phyloP scores from a whole-genome alignment of 1,140 invertebrate genomes.

The Euura lappo region DNA sequence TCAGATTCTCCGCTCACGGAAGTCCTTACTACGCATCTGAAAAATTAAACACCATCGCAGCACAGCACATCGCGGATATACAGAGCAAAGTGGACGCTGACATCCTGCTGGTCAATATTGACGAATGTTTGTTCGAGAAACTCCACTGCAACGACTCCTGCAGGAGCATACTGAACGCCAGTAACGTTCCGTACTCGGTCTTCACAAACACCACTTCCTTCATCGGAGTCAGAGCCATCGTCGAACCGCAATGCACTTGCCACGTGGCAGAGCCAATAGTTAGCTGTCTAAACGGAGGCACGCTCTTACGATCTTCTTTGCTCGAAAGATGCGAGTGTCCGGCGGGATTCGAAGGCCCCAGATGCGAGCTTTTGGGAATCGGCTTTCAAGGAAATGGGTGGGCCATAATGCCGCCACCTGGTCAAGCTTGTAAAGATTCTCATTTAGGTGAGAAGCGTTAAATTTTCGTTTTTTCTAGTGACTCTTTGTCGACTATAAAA shows the following conservation, averaged over 20 bases:
- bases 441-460: slow-evolving; percentile 61
- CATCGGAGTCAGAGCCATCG: slow-evolving; percentile 82
- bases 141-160: slow-evolving; percentile 76
- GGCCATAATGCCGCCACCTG: slow-evolving; percentile 83
- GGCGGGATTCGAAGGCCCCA: slow-evolving; percentile 79
- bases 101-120: slow-evolving; percentile 86
- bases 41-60: slow-evolving; percentile 81
- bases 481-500: slow-evolving; percentile 11
- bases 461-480: no score
- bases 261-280: slow-evolving; percentile 59
- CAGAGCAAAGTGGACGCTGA: slow-evolving; percentile 73
- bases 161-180: slow-evolving; percentile 73
- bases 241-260: slow-evolving; percentile 79
- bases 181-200: slow-evolving; percentile 75
- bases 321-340: slow-evolving; percentile 70
- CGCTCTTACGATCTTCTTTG: slow-evolving; percentile 67
- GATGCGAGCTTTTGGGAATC: slow-evolving; percentile 87
- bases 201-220: slow-evolving; percentile 91
- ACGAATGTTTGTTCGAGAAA: slow-evolving; percentile 82
- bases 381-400: slow-evolving; percentile 87
- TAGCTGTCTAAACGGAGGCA: slow-evolving; percentile 76
- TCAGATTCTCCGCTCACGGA: slow-evolving; percentile 89
- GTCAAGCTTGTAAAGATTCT: slow-evolving; percentile 78
- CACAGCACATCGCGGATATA: slow-evolving; percentile 70
- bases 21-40: slow-evolving; percentile 89